Evolutionary conservation across 1,140 invertebrate genomes (phyloP), one percentile per base, ranked within the genome.

Genomic region (Luehdorfia chinensis): DNA sequence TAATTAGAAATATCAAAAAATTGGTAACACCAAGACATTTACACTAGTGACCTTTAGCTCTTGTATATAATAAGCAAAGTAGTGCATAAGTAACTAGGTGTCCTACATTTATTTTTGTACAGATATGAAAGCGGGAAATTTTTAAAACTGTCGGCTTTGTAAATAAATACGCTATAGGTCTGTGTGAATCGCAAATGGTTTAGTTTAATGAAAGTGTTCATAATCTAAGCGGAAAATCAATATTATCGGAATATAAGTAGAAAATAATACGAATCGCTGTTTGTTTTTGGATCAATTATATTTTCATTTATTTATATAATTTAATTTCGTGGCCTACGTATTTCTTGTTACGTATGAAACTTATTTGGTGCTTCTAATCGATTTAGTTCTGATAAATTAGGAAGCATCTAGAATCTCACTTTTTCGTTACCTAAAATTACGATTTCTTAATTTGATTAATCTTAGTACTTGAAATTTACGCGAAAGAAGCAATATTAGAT

Each of bases 31-130:
- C 77, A 81, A 81, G 47, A 67, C 49, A 50, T 66, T 70, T 61
- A 58, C 50, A 55, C 36, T 60, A 60, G 49, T 58, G 53, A 39
- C 21, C 14, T 55, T 16, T 60, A 61, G 59, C 34, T 59, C 32
- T 47, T 72, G 68, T 75, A 75, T 50, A 75, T 75, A 66, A 47
- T 55, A 58, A 49, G 31, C 32, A 39, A 50, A 49, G 50, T 53
- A 51, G 61, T 54, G 59, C 32, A 46, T 63, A 66, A 59, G 45
- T 33, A 44, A 58, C 47, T 54, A 63, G 59, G 60, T 68, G 66
- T 66, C 57, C 49, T 64, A 50, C 41, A 44, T 57, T 56, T 81
- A 74, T 75, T 81, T 78, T 79, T 83, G 74, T 83, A 83, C 68
- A 79, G 74, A 34, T 46, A 45, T 15, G 36, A 47, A 32, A 43